Conservation (phyloP, 2,888 invertebrate genomes). For the Eledona agricola region DNA sequence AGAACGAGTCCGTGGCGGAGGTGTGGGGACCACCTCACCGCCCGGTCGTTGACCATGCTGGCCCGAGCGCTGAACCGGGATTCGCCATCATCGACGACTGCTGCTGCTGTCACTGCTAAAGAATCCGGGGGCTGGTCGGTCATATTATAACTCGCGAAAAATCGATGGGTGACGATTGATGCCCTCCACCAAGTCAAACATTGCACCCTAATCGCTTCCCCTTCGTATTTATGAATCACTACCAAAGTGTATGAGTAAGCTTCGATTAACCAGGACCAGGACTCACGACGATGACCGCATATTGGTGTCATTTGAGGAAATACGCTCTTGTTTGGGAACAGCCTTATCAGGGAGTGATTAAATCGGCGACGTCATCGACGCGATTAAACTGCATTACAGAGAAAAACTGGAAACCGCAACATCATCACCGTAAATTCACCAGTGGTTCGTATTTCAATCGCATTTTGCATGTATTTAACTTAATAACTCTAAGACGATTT, state of each 20-base stretch:
- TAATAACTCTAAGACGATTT: too few relatives aligned
- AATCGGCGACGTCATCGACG: conserved; percentile 1
- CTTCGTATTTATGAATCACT: conserved; percentile 31
- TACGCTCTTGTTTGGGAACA: conserved; percentile 2
- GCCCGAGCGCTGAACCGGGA: conserved; percentile 54
- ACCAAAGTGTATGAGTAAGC: conserved; percentile 30
- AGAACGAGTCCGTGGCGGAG: conserved; percentile 37
- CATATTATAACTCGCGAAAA: neutral
- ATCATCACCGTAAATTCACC: too few relatives aligned
- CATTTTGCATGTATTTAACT: too few relatives aligned
- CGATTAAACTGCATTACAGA: too few relatives aligned
- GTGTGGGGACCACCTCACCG: conserved; percentile 34
- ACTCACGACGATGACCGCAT: conserved; percentile 22
- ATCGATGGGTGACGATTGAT: neutral
- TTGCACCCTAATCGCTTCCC: conserved; percentile 32
- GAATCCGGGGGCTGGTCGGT: conserved; percentile 3
- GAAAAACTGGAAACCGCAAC: too few relatives aligned
- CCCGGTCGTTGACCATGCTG: conserved; percentile 52
- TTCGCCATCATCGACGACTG: conserved; percentile 41
- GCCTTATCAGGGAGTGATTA: conserved; percentile 24
- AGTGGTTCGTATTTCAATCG: too few relatives aligned
- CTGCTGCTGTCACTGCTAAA: conserved; percentile 20
- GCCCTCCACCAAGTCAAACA: conserved; percentile 31
- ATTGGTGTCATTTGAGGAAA: conserved; percentile 22
- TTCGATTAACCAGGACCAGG: conserved; percentile 26